phyloP scores from a whole-genome alignment of 2,888 invertebrate species.

The Caenorhabditis sp. region DNA sequence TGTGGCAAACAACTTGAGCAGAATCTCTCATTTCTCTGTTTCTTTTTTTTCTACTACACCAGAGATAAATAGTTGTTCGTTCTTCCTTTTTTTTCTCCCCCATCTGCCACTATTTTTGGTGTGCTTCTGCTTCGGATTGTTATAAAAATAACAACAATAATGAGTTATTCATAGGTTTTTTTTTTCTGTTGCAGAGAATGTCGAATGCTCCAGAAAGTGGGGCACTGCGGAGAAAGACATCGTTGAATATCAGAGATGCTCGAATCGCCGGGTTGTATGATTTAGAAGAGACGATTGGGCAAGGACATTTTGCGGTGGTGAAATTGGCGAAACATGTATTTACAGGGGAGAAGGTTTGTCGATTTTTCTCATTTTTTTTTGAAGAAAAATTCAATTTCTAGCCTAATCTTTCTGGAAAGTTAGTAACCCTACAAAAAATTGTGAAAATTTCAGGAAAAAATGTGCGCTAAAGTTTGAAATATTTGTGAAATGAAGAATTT shows the following conservation, averaged over 20 bases:
- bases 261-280: slow-evolving; percentile 85
- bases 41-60: no score
- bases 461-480: neutral
- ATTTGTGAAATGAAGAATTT: neutral
- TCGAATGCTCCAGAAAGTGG: slow-evolving; percentile 41
- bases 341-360: slow-evolving; percentile 94
- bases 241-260: slow-evolving; percentile 43
- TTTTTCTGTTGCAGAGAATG: slow-evolving; percentile 4
- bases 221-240: slow-evolving; percentile 36
- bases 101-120: neutral
- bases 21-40: neutral
- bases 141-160: no score
- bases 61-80: no score
- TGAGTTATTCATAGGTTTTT: no score
- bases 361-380: slow-evolving; percentile 1
- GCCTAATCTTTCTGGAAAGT: no score
- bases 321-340: slow-evolving; percentile 97
- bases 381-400: neutral
- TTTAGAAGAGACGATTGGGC: slow-evolving; percentile 93
- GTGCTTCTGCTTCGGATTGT: neutral
- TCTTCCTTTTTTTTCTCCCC: neutral
- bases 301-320: slow-evolving; percentile 97
- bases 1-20: neutral
- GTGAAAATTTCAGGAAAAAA: no score
- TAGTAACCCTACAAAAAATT: neutral